Conservation (phyloP, 1,140 invertebrate genomes). For the Rhopalosiphum padi region DNA sequence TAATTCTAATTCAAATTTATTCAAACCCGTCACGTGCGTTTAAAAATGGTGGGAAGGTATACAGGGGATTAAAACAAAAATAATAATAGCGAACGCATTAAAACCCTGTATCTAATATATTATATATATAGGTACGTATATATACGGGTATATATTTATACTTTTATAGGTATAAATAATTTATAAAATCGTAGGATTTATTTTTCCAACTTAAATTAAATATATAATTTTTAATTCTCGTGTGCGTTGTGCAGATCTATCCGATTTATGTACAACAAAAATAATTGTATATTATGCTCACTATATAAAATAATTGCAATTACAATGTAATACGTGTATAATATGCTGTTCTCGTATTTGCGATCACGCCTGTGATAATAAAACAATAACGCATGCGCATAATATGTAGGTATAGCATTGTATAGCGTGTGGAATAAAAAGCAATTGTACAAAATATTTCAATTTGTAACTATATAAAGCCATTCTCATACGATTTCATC, state of each 20-base stretch:
- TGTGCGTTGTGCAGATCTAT: not conserved
- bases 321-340: not conserved
- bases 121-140: too few species aligned
- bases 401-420: not conserved
- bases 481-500: not conserved
- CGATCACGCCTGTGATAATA: constrained; percentile 7
- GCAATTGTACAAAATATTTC: not conserved
- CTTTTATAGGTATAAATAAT: constrained; percentile 4
- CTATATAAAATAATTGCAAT: constrained; percentile 9
- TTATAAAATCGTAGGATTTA: constrained; percentile 11
- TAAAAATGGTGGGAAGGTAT: not conserved
- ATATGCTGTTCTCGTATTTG: not conserved
- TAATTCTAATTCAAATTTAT: constrained; percentile 15
- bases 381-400: not conserved
- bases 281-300: not conserved
- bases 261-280: not conserved
- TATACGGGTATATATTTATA: not conserved
- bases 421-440: not conserved
- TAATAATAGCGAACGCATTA: not conserved
- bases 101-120: not conserved
- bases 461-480: not conserved
- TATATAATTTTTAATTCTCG: not conserved
- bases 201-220: constrained; percentile 10
- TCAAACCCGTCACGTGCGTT: not conserved
- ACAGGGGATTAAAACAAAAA: constrained; percentile 14